A percentile compares a stretch with the other conserved stretches of the same genome.
Conservation (phyloP, 2,888 invertebrate genomes). For the Tenthredo livida region DNA sequence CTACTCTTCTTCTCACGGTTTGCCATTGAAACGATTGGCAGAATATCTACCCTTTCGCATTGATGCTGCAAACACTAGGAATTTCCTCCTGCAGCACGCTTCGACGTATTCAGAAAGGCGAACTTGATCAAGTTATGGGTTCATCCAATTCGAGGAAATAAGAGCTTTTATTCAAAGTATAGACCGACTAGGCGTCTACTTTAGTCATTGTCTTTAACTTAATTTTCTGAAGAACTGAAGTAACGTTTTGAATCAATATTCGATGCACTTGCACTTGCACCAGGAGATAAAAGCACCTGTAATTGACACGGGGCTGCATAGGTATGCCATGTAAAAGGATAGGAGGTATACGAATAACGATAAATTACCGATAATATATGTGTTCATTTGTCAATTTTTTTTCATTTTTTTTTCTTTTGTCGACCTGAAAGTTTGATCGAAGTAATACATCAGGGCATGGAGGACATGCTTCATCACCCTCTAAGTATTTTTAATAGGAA, state of each 20-base stretch:
- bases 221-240: neutral
- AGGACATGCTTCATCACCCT: neutral
- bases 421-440: neutral
- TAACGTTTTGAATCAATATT: neutral
- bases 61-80: neutral
- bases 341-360: neutral
- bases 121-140: neutral
- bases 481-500: neutral
- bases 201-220: neutral
- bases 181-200: neutral
- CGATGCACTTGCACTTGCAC: neutral
- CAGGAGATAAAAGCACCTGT: neutral
- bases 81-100: neutral
- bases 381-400: neutral
- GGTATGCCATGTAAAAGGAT: neutral
- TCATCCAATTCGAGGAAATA: conserved; percentile 17
- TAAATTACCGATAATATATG: neutral
- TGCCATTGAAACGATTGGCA: neutral
- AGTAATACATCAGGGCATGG: neutral
- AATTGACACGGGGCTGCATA: neutral
- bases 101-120: neutral
- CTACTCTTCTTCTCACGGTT: neutral
- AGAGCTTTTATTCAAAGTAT: conserved; percentile 38
- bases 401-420: too few species aligned
- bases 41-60: neutral